A percentile compares a stretch with the other conserved stretches of the same genome.
Conservation (phyloP, 1,140 invertebrate genomes). For the Trachelipus rathkii region DNA sequence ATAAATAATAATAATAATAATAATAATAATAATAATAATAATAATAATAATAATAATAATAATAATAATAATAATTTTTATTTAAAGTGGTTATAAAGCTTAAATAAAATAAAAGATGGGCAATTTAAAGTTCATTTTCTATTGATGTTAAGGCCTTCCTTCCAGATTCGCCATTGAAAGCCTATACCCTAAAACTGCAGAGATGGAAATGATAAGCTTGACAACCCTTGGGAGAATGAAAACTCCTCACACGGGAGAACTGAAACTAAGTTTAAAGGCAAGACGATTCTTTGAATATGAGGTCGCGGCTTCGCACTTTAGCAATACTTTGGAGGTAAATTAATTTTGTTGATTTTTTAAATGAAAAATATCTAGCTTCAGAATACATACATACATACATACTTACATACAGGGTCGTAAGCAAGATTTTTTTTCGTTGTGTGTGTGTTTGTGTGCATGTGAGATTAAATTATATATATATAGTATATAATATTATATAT, state of each 20-base stretch:
- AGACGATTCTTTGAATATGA: neutral
- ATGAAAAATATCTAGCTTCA: no score
- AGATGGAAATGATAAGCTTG: neutral
- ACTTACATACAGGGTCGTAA: no score
- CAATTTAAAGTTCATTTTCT: neutral
- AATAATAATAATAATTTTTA: neutral
- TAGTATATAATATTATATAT: no score
- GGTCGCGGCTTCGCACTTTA: neutral
- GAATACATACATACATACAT: no score
- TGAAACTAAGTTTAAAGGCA: constrained; percentile 22
- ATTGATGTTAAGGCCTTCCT: neutral
- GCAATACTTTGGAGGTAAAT: neutral
- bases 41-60: constrained; percentile 4
- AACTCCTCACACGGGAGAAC: constrained; percentile 25
- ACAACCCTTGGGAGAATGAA: constrained; percentile 6
- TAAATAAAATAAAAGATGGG: neutral
- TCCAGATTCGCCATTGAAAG: neutral
- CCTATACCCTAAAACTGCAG: neutral
- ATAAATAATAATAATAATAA: neutral
- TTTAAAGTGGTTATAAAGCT: neutral
- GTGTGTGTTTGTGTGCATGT: no score
- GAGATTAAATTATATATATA: no score
- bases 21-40: constrained; percentile 1
- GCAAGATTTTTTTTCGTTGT: no score
- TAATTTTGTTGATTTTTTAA: no score